Evolutionary conservation across 2,888 invertebrate species (phyloP).

Genomic region (Portevinia maculata): DNA sequence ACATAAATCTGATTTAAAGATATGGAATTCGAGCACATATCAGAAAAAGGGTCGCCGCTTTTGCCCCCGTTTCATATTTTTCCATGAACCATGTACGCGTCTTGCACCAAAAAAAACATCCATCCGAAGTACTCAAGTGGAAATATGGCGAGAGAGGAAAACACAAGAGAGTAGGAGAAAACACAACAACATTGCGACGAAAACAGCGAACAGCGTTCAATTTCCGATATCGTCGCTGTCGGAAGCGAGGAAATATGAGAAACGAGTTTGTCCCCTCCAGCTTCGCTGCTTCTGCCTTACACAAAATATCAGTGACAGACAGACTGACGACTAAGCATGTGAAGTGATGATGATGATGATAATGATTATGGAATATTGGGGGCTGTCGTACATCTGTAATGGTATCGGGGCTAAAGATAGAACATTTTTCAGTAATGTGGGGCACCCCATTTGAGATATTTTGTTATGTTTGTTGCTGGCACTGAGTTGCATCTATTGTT

Average conservation of each 20-base stretch:
- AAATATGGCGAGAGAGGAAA: conserved; percentile 3
- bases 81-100: background rate
- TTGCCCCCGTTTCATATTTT: background rate
- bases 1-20: conserved; percentile 53
- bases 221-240: conserved; percentile 64
- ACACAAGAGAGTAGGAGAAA: conserved; percentile 30
- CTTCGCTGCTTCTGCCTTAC: background rate
- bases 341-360: conserved; percentile 64
- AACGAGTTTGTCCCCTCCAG: conserved; percentile 49
- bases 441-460: background rate
- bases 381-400: conserved; percentile 51
- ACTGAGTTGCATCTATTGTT: conserved; percentile 12
- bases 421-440: conserved; percentile 12
- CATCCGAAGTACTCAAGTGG: background rate
- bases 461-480: background rate
- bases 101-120: background rate
- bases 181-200: conserved; percentile 48
- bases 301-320: conserved; percentile 69
- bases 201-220: conserved; percentile 64
- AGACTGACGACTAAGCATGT: conserved; percentile 71
- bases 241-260: conserved; percentile 62
- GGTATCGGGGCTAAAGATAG: conserved; percentile 38
- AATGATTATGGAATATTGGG: conserved; percentile 64
- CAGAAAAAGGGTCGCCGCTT: background rate
- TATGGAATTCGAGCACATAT: background rate